A percentile compares a stretch with the other conserved stretches of the same genome.
phyloP scores from a whole-genome alignment of 2,888 invertebrate species.

The Amiota communis region DNA sequence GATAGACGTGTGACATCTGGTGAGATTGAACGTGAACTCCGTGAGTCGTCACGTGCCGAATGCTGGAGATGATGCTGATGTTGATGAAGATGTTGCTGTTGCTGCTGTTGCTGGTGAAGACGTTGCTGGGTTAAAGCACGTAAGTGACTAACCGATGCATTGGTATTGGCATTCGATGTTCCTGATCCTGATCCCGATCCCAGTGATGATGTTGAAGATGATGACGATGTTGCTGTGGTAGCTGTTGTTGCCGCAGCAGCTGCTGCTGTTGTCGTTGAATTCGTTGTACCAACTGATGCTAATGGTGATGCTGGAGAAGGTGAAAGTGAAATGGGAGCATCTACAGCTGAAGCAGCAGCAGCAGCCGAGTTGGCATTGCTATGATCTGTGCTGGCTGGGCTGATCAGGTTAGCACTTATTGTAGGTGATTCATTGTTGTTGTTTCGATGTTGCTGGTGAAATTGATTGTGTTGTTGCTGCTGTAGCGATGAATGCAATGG shows the following conservation, averaged over 20 bases:
- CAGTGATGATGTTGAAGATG: background rate
- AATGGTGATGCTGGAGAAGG: conserved; percentile 54
- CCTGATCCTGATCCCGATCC: background rate
- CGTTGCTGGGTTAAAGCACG: background rate
- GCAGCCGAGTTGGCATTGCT: conserved; percentile 36
- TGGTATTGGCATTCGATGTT: background rate
- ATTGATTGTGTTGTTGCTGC: conserved; percentile 41
- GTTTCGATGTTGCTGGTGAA: conserved; percentile 37
- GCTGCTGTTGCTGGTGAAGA: conserved; percentile 11
- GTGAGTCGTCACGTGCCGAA: conserved; percentile 36
- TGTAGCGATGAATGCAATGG: conserved; percentile 51
- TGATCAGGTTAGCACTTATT: conserved; percentile 42
- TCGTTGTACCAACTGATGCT: conserved; percentile 31
- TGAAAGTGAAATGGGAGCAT: conserved; percentile 56
- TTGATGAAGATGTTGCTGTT: conserved; percentile 36
- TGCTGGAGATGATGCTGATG: conserved; percentile 31
- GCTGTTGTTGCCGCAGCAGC: conserved; percentile 32
- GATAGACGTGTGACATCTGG: conserved; percentile 68
- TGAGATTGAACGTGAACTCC: conserved; percentile 66
- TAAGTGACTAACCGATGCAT: background rate
- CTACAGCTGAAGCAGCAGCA: conserved; percentile 50
- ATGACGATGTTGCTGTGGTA: conserved; percentile 3
- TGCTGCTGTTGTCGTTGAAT: conserved; percentile 30
- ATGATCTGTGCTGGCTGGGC: conserved; percentile 36
- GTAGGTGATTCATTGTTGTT: conserved; percentile 20